Conservation (phyloP, 2,888 invertebrate genomes). For the Platynereis dumerilii region DNA sequence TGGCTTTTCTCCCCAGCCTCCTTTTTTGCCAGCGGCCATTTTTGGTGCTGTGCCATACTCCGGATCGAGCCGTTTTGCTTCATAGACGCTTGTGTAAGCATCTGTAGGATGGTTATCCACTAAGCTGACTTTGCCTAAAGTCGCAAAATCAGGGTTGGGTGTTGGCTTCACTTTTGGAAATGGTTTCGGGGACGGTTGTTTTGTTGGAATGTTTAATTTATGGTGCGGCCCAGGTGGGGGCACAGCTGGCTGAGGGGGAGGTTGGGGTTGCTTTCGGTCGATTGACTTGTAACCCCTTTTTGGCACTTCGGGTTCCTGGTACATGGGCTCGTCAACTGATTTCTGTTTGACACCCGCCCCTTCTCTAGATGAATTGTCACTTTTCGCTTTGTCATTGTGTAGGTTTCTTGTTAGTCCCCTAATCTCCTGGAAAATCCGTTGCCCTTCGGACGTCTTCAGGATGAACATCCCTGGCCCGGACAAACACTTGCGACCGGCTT, state of each 20-base stretch:
- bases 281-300: neutral
- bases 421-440: neutral
- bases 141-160: neutral
- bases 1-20: too few relatives aligned
- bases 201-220: neutral
- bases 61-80: neutral
- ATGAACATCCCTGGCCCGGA: conserved; percentile 2
- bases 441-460: neutral
- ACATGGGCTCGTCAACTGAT: too few relatives aligned
- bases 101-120: neutral
- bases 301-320: neutral
- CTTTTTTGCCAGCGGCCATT: too few relatives aligned
- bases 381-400: neutral
- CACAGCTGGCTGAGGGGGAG: too few relatives aligned
- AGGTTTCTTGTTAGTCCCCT: neutral
- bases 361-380: neutral
- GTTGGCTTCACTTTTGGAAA: neutral
- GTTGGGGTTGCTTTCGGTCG: too few relatives aligned
- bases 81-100: neutral
- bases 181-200: too few relatives aligned
- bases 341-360: too few relatives aligned
- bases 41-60: neutral
- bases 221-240: neutral
- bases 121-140: neutral
- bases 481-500: neutral